Base-by-base conservation (phyloP, 2,113 vertebrate genomes). In the Psophia crepitans region DNA sequence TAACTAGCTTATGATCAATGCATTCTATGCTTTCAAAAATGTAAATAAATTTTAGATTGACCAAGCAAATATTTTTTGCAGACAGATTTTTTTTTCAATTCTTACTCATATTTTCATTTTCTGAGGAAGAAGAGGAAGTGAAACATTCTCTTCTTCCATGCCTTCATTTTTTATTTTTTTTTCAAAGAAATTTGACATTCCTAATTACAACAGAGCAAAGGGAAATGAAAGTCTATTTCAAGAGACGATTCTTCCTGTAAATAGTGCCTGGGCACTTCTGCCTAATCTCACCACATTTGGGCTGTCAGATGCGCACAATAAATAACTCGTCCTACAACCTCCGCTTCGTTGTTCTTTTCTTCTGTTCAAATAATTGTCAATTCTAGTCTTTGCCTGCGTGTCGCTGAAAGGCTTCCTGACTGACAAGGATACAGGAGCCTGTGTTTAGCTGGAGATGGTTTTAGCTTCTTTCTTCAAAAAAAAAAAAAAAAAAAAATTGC, bases 201-300 rank as follows among this genome's bases (percentile, higher is more conserved):
- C 39, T 88, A 83, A 88, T 96, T 87, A 80, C 53, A 57, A 49
- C 53, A 90, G 48, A 88, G 75, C 23, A 90, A 76, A 88, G 11
- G 11, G 15, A 93, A 95, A 94, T 24, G 12, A 43, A 85, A 90
- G 15, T 51, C 78, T 88, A 14, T 93, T 90, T 85, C 54, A 79
- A 77, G 79, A 93, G 39, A 61, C 74, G 57, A 86, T 77, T 90
- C 30, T 81, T 92, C 48, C 51, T 78, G 76, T 84, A 84, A 95
- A 75, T 51, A 87, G 68, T 53, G 51, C 60, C 84, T 30, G 74
- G 86, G 73, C 61, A 71, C 73, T 92, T 96, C 87, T 96, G 93
- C 77, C 73, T 81, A 17, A 75, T 95, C 86, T 92, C 65, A 51
- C 68, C 90, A 66, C 77, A 60, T 87, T 80, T 70, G 75, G 66